Percentiles rank a stretch among this genome's conserved stretches.
These are phyloP conservation scores for Hydrotaea diabolus DNA, from an alignment of 2,888 invertebrate species.

Conservation along the genomic window DNA sequence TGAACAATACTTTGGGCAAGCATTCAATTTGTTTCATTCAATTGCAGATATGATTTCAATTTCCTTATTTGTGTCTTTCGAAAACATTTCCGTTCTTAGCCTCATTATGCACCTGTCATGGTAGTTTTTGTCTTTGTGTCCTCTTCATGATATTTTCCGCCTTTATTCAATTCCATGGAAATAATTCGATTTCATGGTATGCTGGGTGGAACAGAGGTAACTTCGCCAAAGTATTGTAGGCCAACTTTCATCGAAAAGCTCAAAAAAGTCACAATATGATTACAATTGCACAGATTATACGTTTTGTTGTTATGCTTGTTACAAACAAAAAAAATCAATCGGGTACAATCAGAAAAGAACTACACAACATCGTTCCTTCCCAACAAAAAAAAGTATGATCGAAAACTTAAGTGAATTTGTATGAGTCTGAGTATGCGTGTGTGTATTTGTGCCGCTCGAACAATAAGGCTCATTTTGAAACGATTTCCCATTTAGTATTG, in stretches of 20 bases:
- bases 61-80: no score
- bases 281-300: slow-evolving; percentile 13
- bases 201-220: not conserved
- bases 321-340: slow-evolving; percentile 8
- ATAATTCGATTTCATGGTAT: slow-evolving; percentile 9
- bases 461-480: slow-evolving; percentile 65
- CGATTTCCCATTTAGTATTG: slow-evolving; percentile 56
- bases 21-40: no score
- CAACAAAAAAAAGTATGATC: not conserved
- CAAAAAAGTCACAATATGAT: not conserved
- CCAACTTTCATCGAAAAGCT: not conserved
- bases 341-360: not conserved
- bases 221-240: not conserved
- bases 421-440: not conserved
- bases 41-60: no score
- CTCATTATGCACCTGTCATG: no score
- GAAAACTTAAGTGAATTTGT: not conserved
- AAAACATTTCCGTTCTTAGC: no score
- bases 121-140: no score
- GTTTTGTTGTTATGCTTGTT: not conserved
- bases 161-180: not conserved
- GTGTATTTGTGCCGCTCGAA: slow-evolving; percentile 14
- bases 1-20: no score
- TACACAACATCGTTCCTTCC: not conserved
- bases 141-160: no score